Percentiles rank a stretch among this genome's conserved stretches.
Conservation (phyloP, 2,113 vertebrate genomes). For the Apistogramma diplotaenia region DNA sequence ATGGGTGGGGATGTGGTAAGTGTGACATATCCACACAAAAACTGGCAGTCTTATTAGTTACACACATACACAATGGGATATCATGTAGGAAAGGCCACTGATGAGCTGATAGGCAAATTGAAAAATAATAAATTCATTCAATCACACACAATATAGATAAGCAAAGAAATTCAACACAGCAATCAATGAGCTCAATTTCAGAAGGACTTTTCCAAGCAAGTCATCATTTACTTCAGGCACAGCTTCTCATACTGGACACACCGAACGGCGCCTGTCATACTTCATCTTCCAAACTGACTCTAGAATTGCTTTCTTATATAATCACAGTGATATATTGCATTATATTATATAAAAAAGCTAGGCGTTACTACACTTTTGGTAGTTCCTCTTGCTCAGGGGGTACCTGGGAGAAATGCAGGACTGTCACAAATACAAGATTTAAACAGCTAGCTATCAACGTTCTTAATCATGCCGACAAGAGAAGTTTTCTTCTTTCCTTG, state of each 20-base stretch:
- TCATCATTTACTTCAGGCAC: background rate
- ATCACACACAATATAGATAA: background rate
- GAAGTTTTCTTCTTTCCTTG: background rate
- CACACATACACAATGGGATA: background rate
- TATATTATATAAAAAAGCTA: background rate
- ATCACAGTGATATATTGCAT: background rate
- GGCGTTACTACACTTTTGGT: background rate
- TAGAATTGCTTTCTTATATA: background rate
- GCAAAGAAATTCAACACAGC: background rate
- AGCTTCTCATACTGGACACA: background rate
- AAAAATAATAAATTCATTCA: background rate
- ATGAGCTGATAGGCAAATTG: background rate
- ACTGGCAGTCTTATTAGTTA: background rate
- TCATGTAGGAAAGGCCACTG: background rate
- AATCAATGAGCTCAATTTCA: background rate
- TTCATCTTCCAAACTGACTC: constrained; percentile 1
- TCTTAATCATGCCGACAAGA: background rate
- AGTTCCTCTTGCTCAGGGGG: background rate
- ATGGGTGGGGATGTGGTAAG: background rate
- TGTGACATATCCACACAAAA: background rate
- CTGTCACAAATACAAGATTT: background rate
- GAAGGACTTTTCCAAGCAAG: background rate
- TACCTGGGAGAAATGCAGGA: background rate
- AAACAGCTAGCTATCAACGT: background rate
- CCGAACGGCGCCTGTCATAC: background rate